Base-by-base conservation (phyloP, 2,888 invertebrate genomes). In the Parelbella ahira region DNA sequence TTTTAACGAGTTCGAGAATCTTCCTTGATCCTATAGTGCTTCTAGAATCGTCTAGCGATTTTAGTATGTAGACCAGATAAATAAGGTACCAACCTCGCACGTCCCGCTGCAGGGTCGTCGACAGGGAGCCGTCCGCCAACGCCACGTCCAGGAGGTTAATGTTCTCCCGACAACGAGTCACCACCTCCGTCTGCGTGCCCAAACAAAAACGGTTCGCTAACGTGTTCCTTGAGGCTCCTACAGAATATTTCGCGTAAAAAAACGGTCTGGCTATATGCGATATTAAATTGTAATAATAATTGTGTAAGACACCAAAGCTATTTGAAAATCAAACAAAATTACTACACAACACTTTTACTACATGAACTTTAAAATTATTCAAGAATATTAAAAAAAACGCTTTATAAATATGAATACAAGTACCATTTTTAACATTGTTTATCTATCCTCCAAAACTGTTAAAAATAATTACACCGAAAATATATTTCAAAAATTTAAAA, bases 111-210 rank as follows among this genome's bases (percentile, higher is more conserved):
- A 90, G 80, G 28, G 86, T 75, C 27, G 88, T 62, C 45, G 91
- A 88, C 49, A 91, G 68, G 15, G 89, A 70, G 44, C 88, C 84
- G 51, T 84, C 73, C 44, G 90, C 90, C 55, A 93, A 68, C 38
- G 94, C 90, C 37, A 91, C 89, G 67, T 92, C 92, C 80, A 97
- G 89, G 63, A 94, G 92, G 67, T 91, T 92, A 64, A 96, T 92
- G 81, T 97, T 96, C 66, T 96, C 95, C 59, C 93, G 92, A 87
- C 97, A 96, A 45, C 94, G 93, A 48, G 92, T 91, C 68, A 94
- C 90, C 64, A 97, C 90, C 88, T 96, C 96, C 74, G 92, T 92
- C 97, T 97, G 84, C 58, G 69, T 29, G 9, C 63, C 76, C 66
- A 64, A 68, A 74, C 78, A 78, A 9, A 28, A 15, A 34, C 33